Conservation (phyloP, 2,797 vertebrate genomes). For the Anas capensis region DNA sequence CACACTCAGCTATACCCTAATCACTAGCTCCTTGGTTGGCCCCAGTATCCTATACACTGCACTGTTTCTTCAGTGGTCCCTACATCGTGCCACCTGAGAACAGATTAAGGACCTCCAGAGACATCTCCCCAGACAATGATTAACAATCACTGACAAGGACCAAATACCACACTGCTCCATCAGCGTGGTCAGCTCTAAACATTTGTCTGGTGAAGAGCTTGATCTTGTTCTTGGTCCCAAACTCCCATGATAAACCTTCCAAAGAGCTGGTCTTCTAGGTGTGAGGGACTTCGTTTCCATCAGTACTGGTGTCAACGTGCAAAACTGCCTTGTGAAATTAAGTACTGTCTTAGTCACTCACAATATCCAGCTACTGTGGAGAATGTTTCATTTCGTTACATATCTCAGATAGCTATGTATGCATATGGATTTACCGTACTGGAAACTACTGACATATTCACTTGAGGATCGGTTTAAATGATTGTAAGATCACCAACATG, state of each 20-base stretch:
- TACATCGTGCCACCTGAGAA: not conserved
- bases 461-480: not conserved
- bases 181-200: not conserved
- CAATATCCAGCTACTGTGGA: not conserved
- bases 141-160: not conserved
- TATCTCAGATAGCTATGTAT: not conserved
- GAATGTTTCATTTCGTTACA: not conserved
- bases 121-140: not conserved
- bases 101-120: not conserved
- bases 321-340: not conserved
- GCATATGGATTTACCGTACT: not conserved
- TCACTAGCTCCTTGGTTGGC: not conserved
- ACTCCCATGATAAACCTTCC: not conserved
- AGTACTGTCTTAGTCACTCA: not conserved
- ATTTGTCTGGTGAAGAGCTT: not conserved
- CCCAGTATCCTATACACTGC: not conserved
- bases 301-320: fast-evolving
- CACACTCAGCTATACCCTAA: not conserved
- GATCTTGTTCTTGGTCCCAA: not conserved
- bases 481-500: fast-evolving
- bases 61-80: not conserved
- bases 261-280: not conserved
- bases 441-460: not conserved
- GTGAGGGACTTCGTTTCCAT: not conserved
- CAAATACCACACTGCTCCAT: not conserved